phyloP scores from a whole-genome alignment of 35 echinoderm and acorn worm genomes.

The Ophioderma brevispina region DNA sequence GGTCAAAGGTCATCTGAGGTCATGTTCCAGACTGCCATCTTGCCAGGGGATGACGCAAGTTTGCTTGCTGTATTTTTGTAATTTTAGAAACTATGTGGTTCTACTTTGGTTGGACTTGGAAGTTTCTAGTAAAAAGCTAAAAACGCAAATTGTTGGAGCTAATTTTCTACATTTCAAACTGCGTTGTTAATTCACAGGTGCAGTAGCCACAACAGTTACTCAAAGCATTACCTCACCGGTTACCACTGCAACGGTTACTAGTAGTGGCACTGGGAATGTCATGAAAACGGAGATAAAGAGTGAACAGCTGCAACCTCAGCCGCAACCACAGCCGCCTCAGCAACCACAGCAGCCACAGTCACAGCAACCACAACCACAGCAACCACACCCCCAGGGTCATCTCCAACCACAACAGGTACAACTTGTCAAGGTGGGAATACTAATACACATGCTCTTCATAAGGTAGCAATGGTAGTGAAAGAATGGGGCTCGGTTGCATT shows the following conservation, averaged over 20 bases:
- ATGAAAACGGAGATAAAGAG: background rate
- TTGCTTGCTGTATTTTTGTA: too few relatives aligned
- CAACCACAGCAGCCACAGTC: conserved; percentile 37
- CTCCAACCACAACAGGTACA: conserved; percentile 36
- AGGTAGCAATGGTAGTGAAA: background rate
- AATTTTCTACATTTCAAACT: too few relatives aligned
- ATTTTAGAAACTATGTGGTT: too few relatives aligned
- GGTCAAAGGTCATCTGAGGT: too few relatives aligned
- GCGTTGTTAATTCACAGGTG: too few relatives aligned
- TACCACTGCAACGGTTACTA: conserved; percentile 34
- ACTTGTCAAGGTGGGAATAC: conserved; percentile 1
- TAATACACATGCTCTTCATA: background rate
- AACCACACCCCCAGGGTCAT: conserved; percentile 15
- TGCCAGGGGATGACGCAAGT: too few relatives aligned
- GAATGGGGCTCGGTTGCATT: background rate
- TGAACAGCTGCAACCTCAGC: conserved; percentile 21
- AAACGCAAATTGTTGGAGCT: too few relatives aligned
- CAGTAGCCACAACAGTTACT: conserved; percentile 53
- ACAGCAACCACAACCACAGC: conserved; percentile 37
- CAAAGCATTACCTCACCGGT: conserved; percentile 77
- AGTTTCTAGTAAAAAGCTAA: too few relatives aligned
- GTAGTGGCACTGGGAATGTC: background rate
- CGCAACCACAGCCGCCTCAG: background rate
- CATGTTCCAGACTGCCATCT: too few relatives aligned
- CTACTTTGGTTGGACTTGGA: too few relatives aligned